Base-by-base conservation (phyloP, 2,113 vertebrate genomes). In the Istiophorus platypterus region DNA sequence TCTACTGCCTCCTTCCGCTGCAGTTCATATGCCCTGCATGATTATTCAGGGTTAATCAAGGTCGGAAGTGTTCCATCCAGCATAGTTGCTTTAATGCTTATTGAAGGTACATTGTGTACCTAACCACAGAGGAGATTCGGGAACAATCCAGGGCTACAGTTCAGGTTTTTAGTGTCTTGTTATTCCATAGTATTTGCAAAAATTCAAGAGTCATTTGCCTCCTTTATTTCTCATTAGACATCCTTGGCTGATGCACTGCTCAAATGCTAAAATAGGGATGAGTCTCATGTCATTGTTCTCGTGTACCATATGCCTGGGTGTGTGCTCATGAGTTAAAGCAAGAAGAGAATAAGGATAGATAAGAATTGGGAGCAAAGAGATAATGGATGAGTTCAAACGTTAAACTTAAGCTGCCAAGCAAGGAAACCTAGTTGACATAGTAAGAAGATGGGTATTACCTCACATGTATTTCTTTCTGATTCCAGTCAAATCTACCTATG, bases 21-120 rank as follows among this genome's bases (percentile, higher is more conserved):
- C 90, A 92, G 88, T 92, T 92, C 89, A 91, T 81, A 76, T 85
- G 76, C 65, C 80, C 66, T 73, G 76, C 82, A 69, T 81, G 76
- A 78, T 85, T 88, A 81, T 91, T 88, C 78, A 81, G 86, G 78
- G 89, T 89, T 90, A 82, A 91, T 92, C 92, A 91, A 93, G 91
- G 92, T 89, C 89, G 89, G 24, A 78, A 83, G 70, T 80, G 61
- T 89, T 83, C 76, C 83, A 76, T 73, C 67, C 72, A 81, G 78
- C 58, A 7, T 52, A 70, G 65, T 76, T 29, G 62, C 89, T 81
- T 75, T 70, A 82, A 64, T 80, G 72, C 71, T 64, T 49, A 41
- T 78, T 76, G 78, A 85, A 83, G 62, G 89, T 83, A 87, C 88
- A 88, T 66, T 78, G 80, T 91, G 92, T 91, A 75, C 81, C 72